Conservation (phyloP, 1,140 invertebrate genomes). For the Polypedilum vanderplanki region DNA sequence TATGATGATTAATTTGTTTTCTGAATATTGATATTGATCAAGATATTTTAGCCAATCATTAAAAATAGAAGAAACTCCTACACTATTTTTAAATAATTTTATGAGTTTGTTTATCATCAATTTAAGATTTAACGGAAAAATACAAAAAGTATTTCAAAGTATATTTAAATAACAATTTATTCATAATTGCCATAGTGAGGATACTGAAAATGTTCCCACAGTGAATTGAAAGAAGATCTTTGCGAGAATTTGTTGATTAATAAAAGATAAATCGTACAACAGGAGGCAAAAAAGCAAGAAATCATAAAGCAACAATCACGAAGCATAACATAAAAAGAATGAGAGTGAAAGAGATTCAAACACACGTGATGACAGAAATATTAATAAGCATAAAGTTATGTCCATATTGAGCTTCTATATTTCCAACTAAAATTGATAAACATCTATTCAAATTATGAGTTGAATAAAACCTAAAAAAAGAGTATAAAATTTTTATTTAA, state of each 20-base stretch:
- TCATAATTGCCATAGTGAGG: too few relatives aligned
- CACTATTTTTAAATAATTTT: too few relatives aligned
- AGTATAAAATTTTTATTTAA: neutral
- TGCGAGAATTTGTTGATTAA: constrained; percentile 6
- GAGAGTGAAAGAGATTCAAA: too few relatives aligned
- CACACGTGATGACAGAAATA: constrained; percentile 11
- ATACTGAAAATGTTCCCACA: too few relatives aligned
- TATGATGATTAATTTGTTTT: too few relatives aligned
- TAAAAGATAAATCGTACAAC: neutral
- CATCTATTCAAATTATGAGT: constrained; percentile 14
- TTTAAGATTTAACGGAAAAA: too few relatives aligned
- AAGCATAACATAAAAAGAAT: neutral
- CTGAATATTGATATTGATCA: too few relatives aligned
- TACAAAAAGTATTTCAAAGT: too few relatives aligned
- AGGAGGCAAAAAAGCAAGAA: constrained; percentile 1
- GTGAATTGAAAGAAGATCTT: neutral
- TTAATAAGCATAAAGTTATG: constrained; percentile 19
- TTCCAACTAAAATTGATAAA: constrained; percentile 4
- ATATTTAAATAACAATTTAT: too few relatives aligned
- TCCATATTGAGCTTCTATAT: constrained; percentile 11
- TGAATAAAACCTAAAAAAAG: neutral
- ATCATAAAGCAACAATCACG: neutral
- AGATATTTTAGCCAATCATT: too few relatives aligned
- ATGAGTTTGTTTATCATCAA: too few relatives aligned
- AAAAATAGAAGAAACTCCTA: too few relatives aligned